Percentiles rank a stretch among this genome's conserved stretches.
Conservation (phyloP, 2,797 vertebrate genomes). For the Melanotaenia pygmaea region DNA sequence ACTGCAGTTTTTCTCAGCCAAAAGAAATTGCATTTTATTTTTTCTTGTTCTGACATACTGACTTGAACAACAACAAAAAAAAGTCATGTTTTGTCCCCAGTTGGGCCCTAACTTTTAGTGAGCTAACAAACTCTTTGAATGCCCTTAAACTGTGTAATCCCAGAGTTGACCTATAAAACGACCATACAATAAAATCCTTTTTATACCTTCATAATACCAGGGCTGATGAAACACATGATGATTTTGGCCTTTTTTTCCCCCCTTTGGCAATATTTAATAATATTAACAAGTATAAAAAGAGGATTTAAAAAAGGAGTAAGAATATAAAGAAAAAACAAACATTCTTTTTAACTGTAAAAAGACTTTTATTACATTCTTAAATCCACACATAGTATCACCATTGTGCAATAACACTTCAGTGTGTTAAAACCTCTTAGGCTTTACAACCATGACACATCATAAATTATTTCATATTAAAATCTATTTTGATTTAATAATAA, state of each 20-base stretch:
- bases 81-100: not conserved
- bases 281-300: no score
- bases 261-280: no score
- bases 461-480: constrained; percentile 88
- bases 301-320: not conserved
- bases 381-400: constrained; percentile 83
- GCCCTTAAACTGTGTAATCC: no score
- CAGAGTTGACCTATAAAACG: no score
- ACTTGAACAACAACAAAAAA: not conserved
- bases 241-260: no score
- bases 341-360: constrained; percentile 79
- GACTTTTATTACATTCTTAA: constrained; percentile 87
- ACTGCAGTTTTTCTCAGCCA: no score
- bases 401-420: constrained; percentile 82
- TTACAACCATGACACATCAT: constrained; percentile 83
- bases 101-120: not conserved
- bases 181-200: no score
- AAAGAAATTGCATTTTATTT: not conserved
- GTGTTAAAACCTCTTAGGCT: constrained; percentile 77
- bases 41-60: not conserved
- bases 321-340: not conserved
- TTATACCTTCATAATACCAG: no score
- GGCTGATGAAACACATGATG: no score
- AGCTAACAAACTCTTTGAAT: no score
- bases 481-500: constrained; percentile 81